Evolutionary conservation across 37 sponge, comb jelly and placozoan species (phyloP).

Genomic region (Spongilla lacustris): DNA sequence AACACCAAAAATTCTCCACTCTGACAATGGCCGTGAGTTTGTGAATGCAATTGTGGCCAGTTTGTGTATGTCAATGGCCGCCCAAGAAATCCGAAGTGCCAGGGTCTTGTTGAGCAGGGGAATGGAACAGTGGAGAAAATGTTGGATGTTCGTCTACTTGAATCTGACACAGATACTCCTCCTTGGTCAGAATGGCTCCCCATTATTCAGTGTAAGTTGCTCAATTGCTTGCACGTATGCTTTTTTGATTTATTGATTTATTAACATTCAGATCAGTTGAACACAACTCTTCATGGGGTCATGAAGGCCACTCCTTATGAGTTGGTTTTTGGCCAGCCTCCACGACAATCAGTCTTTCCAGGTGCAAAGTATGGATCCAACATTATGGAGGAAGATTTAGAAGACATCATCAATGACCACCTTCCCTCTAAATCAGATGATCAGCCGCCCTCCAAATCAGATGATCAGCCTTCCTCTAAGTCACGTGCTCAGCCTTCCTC

Average conservation of each 20-base stretch:
- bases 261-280: conserved; percentile 31
- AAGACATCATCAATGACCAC: conserved; percentile 26
- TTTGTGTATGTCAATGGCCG: conserved; percentile 36
- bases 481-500: too few species aligned
- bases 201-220: conserved; percentile 26
- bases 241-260: background rate
- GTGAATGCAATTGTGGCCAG: conserved; percentile 14
- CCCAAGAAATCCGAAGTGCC: conserved; percentile 32
- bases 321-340: conserved; percentile 57
- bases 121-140: conserved; percentile 39
- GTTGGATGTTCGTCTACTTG: conserved; percentile 29
- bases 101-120: conserved; percentile 43
- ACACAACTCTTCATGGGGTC: conserved; percentile 40
- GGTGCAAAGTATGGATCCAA: background rate
- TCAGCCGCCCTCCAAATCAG: too few species aligned
- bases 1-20: conserved; percentile 31
- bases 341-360: conserved; percentile 36
- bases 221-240: background rate
- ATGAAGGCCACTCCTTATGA: conserved; percentile 52
- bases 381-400: conserved; percentile 46
- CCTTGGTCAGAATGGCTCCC: conserved; percentile 25
- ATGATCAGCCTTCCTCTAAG: too few species aligned
- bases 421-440: too few species aligned
- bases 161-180: conserved; percentile 7
- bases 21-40: conserved; percentile 29